Conservation (phyloP, 2,888 invertebrate species). For the Anagyrus pseudococci region DNA sequence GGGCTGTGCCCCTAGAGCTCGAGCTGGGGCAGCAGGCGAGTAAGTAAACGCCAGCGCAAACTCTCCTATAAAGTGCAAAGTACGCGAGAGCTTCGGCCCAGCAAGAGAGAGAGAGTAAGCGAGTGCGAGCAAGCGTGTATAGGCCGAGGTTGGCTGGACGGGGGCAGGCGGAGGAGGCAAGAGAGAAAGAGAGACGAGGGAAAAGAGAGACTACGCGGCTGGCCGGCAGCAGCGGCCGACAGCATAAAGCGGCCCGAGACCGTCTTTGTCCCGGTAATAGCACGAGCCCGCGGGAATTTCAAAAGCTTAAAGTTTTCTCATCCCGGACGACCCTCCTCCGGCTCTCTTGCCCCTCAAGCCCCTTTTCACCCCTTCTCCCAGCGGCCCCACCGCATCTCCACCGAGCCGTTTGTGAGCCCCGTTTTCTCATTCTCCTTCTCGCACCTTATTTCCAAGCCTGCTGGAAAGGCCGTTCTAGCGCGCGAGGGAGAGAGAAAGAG, state of each 20-base stretch:
- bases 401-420: neutral
- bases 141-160: no score
- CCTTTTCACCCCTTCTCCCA: neutral
- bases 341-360: neutral
- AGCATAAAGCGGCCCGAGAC: no score
- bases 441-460: slow-evolving; percentile 33
- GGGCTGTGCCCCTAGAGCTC: no score
- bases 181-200: no score
- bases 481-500: no score
- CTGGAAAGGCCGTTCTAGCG: no score
- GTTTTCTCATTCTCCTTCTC: slow-evolving; percentile 15
- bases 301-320: slow-evolving; percentile 38
- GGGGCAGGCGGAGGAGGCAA: no score
- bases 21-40: slow-evolving; percentile 19
- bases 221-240: no score
- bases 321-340: slow-evolving; percentile 6
- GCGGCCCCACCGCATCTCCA: neutral
- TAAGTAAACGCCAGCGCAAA: slow-evolving; percentile 31
- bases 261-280: slow-evolving; percentile 32
- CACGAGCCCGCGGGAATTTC: slow-evolving; percentile 29
- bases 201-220: no score
- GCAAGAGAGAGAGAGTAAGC: neutral
- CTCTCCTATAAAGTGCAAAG: slow-evolving; percentile 32
- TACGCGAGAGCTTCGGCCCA: slow-evolving; percentile 14
- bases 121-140: no score